Base-by-base conservation (phyloP, 2,113 vertebrate genomes). In the Scatophagus argus region DNA sequence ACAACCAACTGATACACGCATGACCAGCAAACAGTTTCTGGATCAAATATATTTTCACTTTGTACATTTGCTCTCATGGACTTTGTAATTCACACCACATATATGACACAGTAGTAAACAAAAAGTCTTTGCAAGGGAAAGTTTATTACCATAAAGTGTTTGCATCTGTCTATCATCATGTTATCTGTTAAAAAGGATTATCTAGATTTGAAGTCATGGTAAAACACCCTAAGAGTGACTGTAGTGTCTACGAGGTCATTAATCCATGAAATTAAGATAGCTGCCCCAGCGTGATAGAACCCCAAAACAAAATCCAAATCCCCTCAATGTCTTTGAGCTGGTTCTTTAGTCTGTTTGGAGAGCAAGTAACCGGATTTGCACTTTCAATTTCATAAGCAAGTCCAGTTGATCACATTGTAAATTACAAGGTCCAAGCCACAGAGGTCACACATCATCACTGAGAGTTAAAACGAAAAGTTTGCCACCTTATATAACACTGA, bases 261-360 rank as follows among this genome's bases (percentile, higher is more conserved):
- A 79, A 85, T 75, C 80, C 74, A 36, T 77, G 54, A 89, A 87
- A 86, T 83, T 70, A 81, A 85, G 47, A 76, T 55, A 38, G 44
- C 10, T 87, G 58, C 67, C 66, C 9, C 46, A 39, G 47, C 23
- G 19, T 65, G 77, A 79, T 55, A 14, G 64, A 66, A 54, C 46
- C 46, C 46, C 56, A 59, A 63, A 74, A 74, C 70, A 81, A 81
- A 79, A 60, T 36, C 21, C 27, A 85, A 89, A 85, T 81, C 82
- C 77, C 80, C 78, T 74, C 51, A 52, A 8, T 52, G 65, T 66
- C 54, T 71, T 70, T 68, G 69, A 79, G 51, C 8, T 1, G 16
- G 65, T 63, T 67, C 66, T 51, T 54, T 43, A 52, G 49, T 52
- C 52, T 31, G 61, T 16, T 51, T 23, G 21, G 41, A 79, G 58